phyloP scores from a whole-genome alignment of 2,113 vertebrate genomes.

The Stomatorhinus ivindoensis region DNA sequence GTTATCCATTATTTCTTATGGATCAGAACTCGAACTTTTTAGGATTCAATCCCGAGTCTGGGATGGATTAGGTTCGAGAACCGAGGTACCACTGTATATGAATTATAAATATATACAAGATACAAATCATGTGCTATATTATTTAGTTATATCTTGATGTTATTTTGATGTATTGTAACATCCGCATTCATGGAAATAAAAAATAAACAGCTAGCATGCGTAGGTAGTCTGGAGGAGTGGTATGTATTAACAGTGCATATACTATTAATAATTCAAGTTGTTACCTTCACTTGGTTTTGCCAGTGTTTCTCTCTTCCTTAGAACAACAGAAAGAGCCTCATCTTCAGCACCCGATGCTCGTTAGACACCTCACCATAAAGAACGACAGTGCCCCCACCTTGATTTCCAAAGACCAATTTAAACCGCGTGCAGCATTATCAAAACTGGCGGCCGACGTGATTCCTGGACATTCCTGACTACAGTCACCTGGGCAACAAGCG shows the following conservation, averaged over 20 bases:
- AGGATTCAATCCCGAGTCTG: no score
- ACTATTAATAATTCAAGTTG: neutral
- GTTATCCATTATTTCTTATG: no score
- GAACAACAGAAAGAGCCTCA: neutral
- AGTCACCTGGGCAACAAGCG: constrained; percentile 23
- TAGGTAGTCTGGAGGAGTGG: neutral
- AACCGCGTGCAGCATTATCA: constrained; percentile 46
- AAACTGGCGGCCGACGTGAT: constrained; percentile 36
- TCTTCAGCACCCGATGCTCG: constrained; percentile 42
- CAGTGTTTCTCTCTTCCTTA: neutral
- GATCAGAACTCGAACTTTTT: no score
- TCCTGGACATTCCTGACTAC: constrained; percentile 27
- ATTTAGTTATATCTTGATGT: neutral
- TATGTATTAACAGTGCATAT: neutral
- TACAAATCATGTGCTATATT: neutral
- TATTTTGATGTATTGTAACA: neutral
- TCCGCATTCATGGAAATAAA: neutral
- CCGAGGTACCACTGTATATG: no score
- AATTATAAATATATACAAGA: neutral
- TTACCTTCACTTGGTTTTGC: neutral
- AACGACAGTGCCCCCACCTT: constrained; percentile 43
- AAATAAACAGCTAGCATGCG: neutral
- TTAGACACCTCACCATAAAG: constrained; percentile 45
- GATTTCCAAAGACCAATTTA: constrained; percentile 51
- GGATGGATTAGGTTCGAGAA: no score